Evolutionary conservation across 2,888 invertebrate genomes (phyloP).

Genomic region (Petrolisthes cinctipes): DNA sequence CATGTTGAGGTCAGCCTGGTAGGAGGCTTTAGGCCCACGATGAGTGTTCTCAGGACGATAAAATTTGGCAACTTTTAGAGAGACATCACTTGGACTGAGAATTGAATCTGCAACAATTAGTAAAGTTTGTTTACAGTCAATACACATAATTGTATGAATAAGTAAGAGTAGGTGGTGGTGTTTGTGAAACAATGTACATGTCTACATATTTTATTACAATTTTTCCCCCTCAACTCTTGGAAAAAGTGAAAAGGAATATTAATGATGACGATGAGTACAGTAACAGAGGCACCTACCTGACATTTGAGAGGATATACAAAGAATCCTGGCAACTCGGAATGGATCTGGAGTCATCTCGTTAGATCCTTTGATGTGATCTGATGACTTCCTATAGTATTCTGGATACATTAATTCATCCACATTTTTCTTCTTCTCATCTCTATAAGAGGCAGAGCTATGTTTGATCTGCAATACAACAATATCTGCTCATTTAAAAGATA

Average conservation of each 20-base stretch:
- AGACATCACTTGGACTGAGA: slow-evolving; percentile 74
- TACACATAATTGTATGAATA: background rate
- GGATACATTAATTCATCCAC: slow-evolving; percentile 83
- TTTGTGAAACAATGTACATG: background rate
- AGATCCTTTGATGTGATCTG: slow-evolving; percentile 77
- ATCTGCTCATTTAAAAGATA: background rate
- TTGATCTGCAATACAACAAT: slow-evolving; percentile 27
- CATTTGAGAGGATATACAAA: slow-evolving; percentile 74
- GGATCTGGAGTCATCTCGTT: slow-evolving; percentile 82
- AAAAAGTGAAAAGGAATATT: too few relatives aligned
- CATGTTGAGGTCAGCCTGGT: slow-evolving; percentile 79
- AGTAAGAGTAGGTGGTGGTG: background rate
- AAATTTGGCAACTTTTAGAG: slow-evolving; percentile 78
- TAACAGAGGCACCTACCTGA: slow-evolving; percentile 28
- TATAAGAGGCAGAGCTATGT: slow-evolving; percentile 21
- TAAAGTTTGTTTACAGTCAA: background rate
- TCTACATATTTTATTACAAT: too few relatives aligned
- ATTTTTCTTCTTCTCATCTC: slow-evolving; percentile 66
- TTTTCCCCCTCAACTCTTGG: too few relatives aligned
- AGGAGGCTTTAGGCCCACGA: slow-evolving; percentile 73
- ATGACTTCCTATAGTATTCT: slow-evolving; percentile 83
- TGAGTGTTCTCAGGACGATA: slow-evolving; percentile 83
- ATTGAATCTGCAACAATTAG: slow-evolving; percentile 10
- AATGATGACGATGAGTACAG: too few relatives aligned
- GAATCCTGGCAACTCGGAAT: slow-evolving; percentile 81